Percentiles rank a stretch among this genome's conserved stretches.
Conservation (phyloP, 2,113 vertebrate genomes). For the Burhinus bistriatus region DNA sequence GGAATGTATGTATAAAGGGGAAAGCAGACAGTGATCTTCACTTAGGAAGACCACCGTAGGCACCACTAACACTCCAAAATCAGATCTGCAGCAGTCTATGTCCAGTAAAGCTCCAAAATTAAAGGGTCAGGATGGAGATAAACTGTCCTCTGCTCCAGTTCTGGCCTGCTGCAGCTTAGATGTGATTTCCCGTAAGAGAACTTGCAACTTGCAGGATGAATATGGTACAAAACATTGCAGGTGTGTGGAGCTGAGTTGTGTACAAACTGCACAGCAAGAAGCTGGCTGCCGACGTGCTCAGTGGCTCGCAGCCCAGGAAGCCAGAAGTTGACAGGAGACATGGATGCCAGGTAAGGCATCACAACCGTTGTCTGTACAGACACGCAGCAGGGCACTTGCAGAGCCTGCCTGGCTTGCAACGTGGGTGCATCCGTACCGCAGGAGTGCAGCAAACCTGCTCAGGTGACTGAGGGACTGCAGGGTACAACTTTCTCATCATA, state of each 20-base stretch:
- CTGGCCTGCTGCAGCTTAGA: background rate
- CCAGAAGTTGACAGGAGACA: background rate
- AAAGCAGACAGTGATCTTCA: background rate
- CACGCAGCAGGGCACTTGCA: background rate
- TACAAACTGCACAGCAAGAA: background rate
- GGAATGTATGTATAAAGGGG: background rate
- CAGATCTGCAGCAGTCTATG: background rate
- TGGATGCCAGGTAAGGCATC: too few species aligned
- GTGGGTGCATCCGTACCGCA: fast-evolving
- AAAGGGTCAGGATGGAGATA: background rate
- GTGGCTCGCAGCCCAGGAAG: background rate
- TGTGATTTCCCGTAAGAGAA: background rate
- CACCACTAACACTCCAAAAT: background rate
- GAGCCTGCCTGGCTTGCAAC: background rate
- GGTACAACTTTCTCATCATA: background rate
- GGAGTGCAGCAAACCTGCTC: too few species aligned
- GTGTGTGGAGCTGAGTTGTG: background rate
- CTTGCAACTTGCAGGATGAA: background rate
- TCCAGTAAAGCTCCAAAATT: background rate
- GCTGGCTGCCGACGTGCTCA: background rate
- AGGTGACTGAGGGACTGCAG: too few species aligned
- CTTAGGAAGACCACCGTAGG: background rate
- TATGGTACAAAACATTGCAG: background rate
- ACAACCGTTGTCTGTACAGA: background rate
- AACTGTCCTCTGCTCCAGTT: background rate